Conservation (phyloP, 2,888 invertebrate genomes). For the Pandemis heparana region DNA sequence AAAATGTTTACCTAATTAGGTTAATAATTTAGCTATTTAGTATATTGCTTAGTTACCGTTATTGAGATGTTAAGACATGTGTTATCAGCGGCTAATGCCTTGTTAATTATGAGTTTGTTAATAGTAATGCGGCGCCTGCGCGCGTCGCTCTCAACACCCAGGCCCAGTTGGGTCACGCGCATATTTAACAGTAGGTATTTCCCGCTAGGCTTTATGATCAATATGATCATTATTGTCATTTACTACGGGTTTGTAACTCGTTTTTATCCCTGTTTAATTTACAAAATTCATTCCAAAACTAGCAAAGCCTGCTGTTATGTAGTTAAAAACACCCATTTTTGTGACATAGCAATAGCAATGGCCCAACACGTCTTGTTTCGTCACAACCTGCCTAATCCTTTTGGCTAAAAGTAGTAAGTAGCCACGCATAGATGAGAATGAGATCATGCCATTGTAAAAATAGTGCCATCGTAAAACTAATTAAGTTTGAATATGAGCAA, state of each 20-base stretch:
- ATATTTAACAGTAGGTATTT: slow-evolving; percentile 1
- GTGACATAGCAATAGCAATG: not conserved
- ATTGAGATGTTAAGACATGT: slow-evolving; percentile 46
- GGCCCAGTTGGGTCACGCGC: not conserved
- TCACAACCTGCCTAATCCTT: not conserved
- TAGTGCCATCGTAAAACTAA: slow-evolving; percentile 58
- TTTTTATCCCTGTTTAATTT: slow-evolving; percentile 5
- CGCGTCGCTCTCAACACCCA: not conserved
- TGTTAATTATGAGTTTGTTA: slow-evolving; percentile 15
- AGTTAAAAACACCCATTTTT: not conserved
- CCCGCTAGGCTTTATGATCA: not conserved
- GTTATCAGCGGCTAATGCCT: slow-evolving; percentile 36
- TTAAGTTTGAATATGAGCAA: slow-evolving; percentile 4
- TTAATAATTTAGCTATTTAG: slow-evolving; percentile 58
- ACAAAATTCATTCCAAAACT: slow-evolving; percentile 36
- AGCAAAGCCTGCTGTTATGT: slow-evolving; percentile 4
- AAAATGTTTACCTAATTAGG: slow-evolving; percentile 54
- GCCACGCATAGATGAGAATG: slow-evolving; percentile 9
- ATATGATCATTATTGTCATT: slow-evolving; percentile 5
- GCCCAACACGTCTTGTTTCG: not conserved
- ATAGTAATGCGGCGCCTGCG: not conserved
- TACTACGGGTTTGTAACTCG: not conserved
- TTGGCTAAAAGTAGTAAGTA: not conserved
- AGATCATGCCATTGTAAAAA: slow-evolving; percentile 53
- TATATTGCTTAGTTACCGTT: slow-evolving; percentile 59